Conservation (phyloP, 1,140 invertebrate genomes). For the Pteromalus puparum region DNA sequence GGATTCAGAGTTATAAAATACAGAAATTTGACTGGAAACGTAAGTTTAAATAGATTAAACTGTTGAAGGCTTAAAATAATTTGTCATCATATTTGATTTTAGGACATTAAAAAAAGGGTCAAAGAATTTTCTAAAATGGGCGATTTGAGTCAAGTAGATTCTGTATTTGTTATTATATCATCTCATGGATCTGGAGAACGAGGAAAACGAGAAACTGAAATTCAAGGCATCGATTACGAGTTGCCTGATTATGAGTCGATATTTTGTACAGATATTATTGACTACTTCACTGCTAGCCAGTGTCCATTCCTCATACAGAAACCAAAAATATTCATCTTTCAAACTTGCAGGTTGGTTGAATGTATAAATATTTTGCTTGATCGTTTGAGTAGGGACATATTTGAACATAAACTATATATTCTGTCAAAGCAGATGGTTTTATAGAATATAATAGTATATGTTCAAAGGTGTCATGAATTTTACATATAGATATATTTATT, state of each 20-base stretch:
- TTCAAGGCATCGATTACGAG: slow-evolving; percentile 61
- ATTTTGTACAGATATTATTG: slow-evolving; percentile 73
- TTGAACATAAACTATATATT: slow-evolving; percentile 13
- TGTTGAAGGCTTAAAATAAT: not conserved
- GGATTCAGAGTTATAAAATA: slow-evolving; percentile 74
- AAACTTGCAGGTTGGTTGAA: slow-evolving; percentile 79
- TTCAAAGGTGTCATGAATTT: slow-evolving; percentile 27
- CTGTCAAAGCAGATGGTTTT: not conserved
- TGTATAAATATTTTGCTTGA: not conserved
- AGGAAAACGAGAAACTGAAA: slow-evolving; percentile 64
- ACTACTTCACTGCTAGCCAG: slow-evolving; percentile 79
- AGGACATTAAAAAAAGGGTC: slow-evolving; percentile 70
- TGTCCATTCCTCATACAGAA: slow-evolving; percentile 79
- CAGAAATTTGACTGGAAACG: slow-evolving; percentile 70
- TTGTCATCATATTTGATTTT: slow-evolving; percentile 42
- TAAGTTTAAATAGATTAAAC: slow-evolving; percentile 52
- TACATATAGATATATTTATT: not conserved
- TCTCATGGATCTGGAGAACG: slow-evolving; percentile 76
- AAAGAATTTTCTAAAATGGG: slow-evolving; percentile 65
- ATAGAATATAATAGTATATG: not conserved
- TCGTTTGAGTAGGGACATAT: not conserved
- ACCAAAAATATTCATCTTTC: slow-evolving; percentile 89
- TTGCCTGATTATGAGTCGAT: slow-evolving; percentile 55
- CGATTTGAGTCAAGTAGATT: slow-evolving; percentile 72
- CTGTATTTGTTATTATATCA: slow-evolving; percentile 78